Evolutionary conservation across 23 tunicate genomes (phyloP), one percentile per base, ranked within the genome.

Genomic region (Clavelina lepadiformis): DNA sequence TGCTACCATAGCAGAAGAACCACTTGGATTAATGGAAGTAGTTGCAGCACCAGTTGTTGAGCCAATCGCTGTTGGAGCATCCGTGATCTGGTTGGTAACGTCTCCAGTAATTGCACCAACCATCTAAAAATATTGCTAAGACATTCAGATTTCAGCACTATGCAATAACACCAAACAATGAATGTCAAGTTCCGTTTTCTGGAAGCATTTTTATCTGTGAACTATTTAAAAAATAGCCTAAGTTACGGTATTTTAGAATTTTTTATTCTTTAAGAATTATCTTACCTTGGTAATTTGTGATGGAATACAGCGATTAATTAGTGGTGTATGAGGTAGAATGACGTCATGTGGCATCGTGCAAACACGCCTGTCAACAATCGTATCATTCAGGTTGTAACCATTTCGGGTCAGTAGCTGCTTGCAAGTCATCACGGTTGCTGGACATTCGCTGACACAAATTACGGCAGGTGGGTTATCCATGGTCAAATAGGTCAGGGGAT

Each of bases 371-470:
- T 52, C 21, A 3, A 85, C 41, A 11, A 85, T 18, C 0, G 25
- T 5, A 1, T 33, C 59, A 3, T 29, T 6, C 46, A 85, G 64
- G 21, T 51, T 20, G 61, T 85, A 85, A 21, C 78, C 74, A 67
- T 77, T 77, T 3, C 41, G 53, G 36, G 46, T 28, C 0, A 85
- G 67, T 30, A 85, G 47, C 24, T 85, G 62, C 34, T 25, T 31
- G 70, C 94, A 85, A 27, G 31, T 41, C 2, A 72, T 70, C 22
- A 63, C 8, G 2, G 41, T 46, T 0, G 38, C 68, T 29, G 94
- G 94, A 45, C 94, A 85, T 51, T 77, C 77, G 1, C 45, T 61
- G 37, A 85, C 84, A 37, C 94, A 85, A 3, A 83, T 54, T 2
- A 59, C 61, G 8, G 75, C 76, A 1, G 91, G 57, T 30, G 31